Evolutionary conservation across 2,113 vertebrate genomes (phyloP).

Genomic region (Pagrus major): DNA sequence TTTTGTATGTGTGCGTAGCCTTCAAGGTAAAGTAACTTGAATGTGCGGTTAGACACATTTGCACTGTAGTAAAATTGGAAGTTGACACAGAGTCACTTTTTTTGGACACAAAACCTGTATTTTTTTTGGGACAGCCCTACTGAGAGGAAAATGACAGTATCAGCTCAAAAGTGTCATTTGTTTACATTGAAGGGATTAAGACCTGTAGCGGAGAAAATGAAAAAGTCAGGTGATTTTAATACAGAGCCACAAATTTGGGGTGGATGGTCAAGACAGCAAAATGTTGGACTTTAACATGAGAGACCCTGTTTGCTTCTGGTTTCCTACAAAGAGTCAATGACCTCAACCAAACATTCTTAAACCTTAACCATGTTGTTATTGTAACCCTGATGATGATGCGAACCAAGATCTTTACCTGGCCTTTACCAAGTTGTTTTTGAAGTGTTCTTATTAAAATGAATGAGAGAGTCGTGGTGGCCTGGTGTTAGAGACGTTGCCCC

Average conservation of each 20-base stretch:
- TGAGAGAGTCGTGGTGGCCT: neutral
- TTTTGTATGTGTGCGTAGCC: neutral
- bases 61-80: neutral
- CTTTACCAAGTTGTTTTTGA: neutral
- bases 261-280: neutral
- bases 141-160: too few species aligned
- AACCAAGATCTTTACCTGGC: neutral
- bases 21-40: neutral
- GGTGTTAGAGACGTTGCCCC: neutral
- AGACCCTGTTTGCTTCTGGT: neutral
- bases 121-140: neutral
- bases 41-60: slow-evolving; percentile 11
- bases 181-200: too few species aligned
- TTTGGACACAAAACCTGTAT: neutral
- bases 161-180: neutral
- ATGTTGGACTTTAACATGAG: neutral
- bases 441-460: neutral
- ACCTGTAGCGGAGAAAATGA: neutral
- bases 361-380: neutral
- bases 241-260: too few species aligned
- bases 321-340: neutral
- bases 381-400: neutral
- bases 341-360: neutral
- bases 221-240: neutral
- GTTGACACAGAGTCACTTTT: neutral